phyloP scores from a whole-genome alignment of 2,888 invertebrate genomes.

The Drosophila hamatofila region DNA sequence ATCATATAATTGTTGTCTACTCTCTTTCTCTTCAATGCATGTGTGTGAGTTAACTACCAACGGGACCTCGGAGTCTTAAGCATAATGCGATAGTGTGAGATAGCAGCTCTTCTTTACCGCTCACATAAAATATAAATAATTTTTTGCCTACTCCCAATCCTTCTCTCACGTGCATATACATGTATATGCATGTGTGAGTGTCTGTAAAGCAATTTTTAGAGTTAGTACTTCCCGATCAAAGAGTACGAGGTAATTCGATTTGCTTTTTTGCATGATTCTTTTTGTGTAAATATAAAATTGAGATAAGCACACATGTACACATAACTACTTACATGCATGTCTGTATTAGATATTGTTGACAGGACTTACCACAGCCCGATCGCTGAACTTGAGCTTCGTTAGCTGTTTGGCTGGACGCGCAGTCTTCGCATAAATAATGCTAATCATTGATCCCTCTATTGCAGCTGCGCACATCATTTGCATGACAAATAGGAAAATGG shows the following conservation, averaged over 20 bases:
- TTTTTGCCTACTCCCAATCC: not conserved
- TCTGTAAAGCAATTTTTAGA: not conserved
- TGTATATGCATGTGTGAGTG: not conserved
- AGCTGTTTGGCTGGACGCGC: slow-evolving; percentile 91
- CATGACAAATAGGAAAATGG: slow-evolving; percentile 89
- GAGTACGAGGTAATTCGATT: not conserved
- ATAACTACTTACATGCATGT: not conserved
- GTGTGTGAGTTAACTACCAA: not conserved
- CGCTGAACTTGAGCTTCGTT: slow-evolving; percentile 93
- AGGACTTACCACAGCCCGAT: slow-evolving; percentile 88
- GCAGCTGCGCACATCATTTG: slow-evolving; percentile 90
- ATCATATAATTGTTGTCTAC: no score
- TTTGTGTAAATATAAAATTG: not conserved
- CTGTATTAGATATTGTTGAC: no score
- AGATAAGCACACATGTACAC: not conserved
- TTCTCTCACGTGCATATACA: not conserved
- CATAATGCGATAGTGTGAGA: not conserved
- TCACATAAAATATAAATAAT: not conserved
- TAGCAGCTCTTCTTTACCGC: not conserved
- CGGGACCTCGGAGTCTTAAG: not conserved
- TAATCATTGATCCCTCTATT: slow-evolving; percentile 87
- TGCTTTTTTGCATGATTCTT: not conserved
- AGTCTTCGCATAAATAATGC: slow-evolving; percentile 91
- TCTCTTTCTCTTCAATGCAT: no score
- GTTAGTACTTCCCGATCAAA: not conserved